Conservation (phyloP, 2,797 vertebrate species). For the Onychomys leucogaster region DNA sequence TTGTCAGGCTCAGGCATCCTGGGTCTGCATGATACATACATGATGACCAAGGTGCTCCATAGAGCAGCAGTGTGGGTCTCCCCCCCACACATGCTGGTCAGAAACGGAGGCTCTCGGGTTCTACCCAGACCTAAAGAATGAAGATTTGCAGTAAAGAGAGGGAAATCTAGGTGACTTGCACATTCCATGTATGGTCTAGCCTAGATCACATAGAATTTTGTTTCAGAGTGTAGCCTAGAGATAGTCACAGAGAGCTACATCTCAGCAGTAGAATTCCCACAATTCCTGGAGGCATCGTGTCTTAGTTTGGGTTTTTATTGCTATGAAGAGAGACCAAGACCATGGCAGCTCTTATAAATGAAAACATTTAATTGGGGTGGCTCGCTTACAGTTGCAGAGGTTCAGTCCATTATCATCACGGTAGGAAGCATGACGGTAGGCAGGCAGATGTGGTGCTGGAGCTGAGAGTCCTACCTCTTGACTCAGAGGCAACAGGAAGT, state of each 20-base stretch:
- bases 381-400: neutral
- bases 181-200: accelerated
- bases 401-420: neutral
- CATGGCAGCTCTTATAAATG: neutral
- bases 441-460: neutral
- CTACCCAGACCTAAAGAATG: neutral
- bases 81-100: neutral
- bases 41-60: neutral
- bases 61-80: accelerated
- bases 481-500: neutral
- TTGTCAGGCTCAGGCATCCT: neutral
- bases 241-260: neutral
- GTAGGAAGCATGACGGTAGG: neutral
- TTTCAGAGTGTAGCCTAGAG: neutral
- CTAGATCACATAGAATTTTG: neutral
- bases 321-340: neutral
- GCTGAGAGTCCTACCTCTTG: neutral
- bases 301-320: neutral
- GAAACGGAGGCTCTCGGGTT: neutral
- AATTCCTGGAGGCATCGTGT: neutral
- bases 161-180: neutral
- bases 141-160: neutral
- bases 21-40: neutral
- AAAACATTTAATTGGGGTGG: neutral
- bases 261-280: neutral